Evolutionary conservation across 2,797 vertebrate species (phyloP).

Genomic region (Pipistrellus pipistrellus): DNA sequence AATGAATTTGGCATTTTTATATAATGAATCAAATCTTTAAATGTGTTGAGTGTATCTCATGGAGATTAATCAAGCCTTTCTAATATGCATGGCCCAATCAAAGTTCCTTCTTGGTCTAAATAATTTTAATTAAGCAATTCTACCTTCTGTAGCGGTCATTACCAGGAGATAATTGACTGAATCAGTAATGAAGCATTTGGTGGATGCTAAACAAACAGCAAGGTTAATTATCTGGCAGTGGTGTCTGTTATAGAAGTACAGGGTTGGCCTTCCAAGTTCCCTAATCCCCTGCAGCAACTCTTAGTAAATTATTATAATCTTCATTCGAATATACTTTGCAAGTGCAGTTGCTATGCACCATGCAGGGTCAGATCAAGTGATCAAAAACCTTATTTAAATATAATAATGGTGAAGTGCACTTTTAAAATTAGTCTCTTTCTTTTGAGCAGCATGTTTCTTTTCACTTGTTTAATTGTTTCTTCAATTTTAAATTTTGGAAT

Average conservation of each 20-base stretch:
- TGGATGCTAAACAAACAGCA: slow-evolving; percentile 89
- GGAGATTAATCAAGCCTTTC: slow-evolving; percentile 82
- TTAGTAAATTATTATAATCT: slow-evolving; percentile 86
- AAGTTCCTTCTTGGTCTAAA: slow-evolving; percentile 85
- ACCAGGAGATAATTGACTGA: slow-evolving; percentile 89
- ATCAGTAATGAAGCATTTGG: slow-evolving; percentile 88
- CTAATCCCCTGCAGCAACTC: slow-evolving; percentile 81
- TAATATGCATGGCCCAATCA: slow-evolving; percentile 83
- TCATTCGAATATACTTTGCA: slow-evolving; percentile 66
- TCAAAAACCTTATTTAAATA: slow-evolving; percentile 68
- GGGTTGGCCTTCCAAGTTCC: slow-evolving; percentile 82
- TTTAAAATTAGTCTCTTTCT: slow-evolving; percentile 68
- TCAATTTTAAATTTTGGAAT: slow-evolving; percentile 72
- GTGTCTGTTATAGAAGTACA: slow-evolving; percentile 83
- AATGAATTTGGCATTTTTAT: slow-evolving; percentile 75
- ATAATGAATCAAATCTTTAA: slow-evolving; percentile 74
- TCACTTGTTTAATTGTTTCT: slow-evolving; percentile 35
- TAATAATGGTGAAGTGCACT: slow-evolving; percentile 58
- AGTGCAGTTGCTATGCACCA: slow-evolving; percentile 41
- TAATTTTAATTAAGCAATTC: slow-evolving; percentile 89
- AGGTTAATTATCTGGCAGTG: slow-evolving; percentile 90
- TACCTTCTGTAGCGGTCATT: slow-evolving; percentile 87
- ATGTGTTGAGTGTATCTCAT: slow-evolving; percentile 71
- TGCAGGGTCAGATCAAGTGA: slow-evolving; percentile 77
- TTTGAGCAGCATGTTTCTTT: slow-evolving; percentile 5